Evolutionary conservation across 1,140 invertebrate genomes (phyloP).

Genomic region (Pogonomyrmex californicus): DNA sequence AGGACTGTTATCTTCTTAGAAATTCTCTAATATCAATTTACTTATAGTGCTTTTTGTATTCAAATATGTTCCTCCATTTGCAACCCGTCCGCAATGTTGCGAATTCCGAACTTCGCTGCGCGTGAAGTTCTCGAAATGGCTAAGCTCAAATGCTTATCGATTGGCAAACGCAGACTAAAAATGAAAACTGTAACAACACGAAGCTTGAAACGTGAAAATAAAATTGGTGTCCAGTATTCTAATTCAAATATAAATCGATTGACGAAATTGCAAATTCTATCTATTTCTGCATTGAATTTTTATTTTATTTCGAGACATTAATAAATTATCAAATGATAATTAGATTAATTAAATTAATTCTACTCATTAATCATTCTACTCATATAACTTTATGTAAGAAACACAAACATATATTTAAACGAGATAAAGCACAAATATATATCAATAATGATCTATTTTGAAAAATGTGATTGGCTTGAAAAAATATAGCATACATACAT

Average conservation of each 20-base stretch:
- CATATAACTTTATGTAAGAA: not conserved
- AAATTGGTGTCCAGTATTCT: not conserved
- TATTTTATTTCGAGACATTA: not conserved
- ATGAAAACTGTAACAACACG: constrained; percentile 28
- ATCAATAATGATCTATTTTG: not conserved
- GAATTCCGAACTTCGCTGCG: constrained; percentile 14
- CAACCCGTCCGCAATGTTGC: constrained; percentile 24
- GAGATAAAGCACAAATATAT: not conserved
- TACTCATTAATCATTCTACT: not conserved
- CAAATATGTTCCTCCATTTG: constrained; percentile 14
- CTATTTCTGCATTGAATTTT: not conserved
- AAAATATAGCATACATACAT: too few species aligned
- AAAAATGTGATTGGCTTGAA: not conserved
- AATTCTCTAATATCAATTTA: not conserved
- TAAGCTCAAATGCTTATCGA: constrained; percentile 43
- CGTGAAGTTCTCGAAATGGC: constrained; percentile 12
- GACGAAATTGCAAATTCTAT: not conserved
- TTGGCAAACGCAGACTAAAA: constrained; percentile 4
- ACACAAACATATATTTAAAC: not conserved
- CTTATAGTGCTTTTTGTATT: constrained; percentile 12
- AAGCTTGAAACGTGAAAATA: constrained; percentile 1
- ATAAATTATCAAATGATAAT: not conserved
- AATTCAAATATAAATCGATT: constrained; percentile 6
- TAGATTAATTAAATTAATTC: not conserved
- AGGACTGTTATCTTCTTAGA: constrained; percentile 5